Evolutionary conservation across 2,113 vertebrate species (phyloP).

Genomic region (Esox niger): DNA sequence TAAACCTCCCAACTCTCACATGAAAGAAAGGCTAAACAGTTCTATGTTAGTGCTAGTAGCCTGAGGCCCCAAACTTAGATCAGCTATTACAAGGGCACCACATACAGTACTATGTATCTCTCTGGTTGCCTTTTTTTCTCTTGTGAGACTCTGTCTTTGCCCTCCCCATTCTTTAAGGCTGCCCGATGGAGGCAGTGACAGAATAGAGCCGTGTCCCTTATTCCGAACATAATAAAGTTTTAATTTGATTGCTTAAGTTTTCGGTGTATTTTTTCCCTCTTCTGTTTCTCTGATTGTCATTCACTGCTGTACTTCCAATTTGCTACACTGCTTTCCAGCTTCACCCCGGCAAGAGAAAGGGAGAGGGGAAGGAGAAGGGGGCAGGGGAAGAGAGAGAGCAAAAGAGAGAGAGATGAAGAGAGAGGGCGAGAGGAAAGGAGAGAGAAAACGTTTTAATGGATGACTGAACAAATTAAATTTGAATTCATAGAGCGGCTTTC

Average conservation of each 20-base stretch:
- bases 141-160: too few species aligned
- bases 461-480: conserved; percentile 77
- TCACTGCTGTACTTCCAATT: conserved; percentile 65
- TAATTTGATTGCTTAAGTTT: conserved; percentile 76
- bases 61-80: too few species aligned
- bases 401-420: conserved; percentile 15
- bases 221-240: conserved; percentile 73
- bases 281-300: conserved; percentile 66
- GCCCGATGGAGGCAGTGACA: conserved; percentile 43
- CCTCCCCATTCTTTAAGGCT: conserved; percentile 36
- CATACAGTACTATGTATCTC: too few species aligned
- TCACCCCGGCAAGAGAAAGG: conserved; percentile 10
- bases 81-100: too few species aligned
- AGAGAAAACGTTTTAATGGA: conserved; percentile 73
- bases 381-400: conserved; percentile 1
- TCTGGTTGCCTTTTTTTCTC: too few species aligned
- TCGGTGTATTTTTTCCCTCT: conserved; percentile 54
- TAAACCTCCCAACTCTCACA: too few species aligned
- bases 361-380: conserved; percentile 19
- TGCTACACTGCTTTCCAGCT: conserved; percentile 62
- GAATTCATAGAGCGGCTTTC: conserved; percentile 70
- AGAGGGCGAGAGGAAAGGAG: conserved; percentile 28
- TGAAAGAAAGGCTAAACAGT: not conserved
- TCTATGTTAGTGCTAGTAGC: too few species aligned
- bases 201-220: conserved; percentile 57